Evolutionary conservation across 1,140 invertebrate species (phyloP), one percentile per base, ranked within the genome.

Genomic region (Lamellibrachia luymesi): DNA sequence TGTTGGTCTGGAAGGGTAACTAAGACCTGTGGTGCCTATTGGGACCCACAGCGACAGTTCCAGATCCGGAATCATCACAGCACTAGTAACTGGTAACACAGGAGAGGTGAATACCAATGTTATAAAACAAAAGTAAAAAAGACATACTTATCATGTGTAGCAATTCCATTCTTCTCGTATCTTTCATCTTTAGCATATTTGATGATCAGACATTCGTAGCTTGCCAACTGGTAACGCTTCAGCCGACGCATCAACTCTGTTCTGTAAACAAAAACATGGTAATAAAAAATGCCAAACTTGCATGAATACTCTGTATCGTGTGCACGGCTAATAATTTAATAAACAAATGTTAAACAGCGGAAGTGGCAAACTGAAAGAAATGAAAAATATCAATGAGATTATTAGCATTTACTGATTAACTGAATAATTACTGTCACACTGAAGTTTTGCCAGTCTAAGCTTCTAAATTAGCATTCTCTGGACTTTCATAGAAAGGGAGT

Each of bases 221-320:
- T 97, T 25, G 97, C 97, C 92, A 97, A 96, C 93, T 97, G 96
- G 94, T 97, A 97, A 27, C 97, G 94, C 94, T 97, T 97, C 94
- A 97, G 94, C 51, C 97, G 96, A 51, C 97, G 96, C 94, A 97
- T 97, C 22, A 97, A 95, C 95, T 97, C 97, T 8, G 97, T 97
- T 4, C 97, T 97, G 94, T 92, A 96, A 94, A 92, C 91, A 92
- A 51, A 95, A 93, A 38, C 38, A 38, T 38, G 38, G 38, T 38
- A 38, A 38, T 38, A 38, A 38, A 38, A 38, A 38, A 38, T 38
- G 0, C 1, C 38, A 38, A 38, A 38, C 38, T 38, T 38, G 38
- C 38, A 38, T 38, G 38, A 38, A 38, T 38, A 38, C 38, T 38
- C 38, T 38, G 38, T 38, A 38, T 38, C 38, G 38, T 38, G 38